Evolutionary conservation across 2,113 vertebrate species (phyloP), one percentile per base, ranked within the genome.

Genomic region (Brachirus orientalis): DNA sequence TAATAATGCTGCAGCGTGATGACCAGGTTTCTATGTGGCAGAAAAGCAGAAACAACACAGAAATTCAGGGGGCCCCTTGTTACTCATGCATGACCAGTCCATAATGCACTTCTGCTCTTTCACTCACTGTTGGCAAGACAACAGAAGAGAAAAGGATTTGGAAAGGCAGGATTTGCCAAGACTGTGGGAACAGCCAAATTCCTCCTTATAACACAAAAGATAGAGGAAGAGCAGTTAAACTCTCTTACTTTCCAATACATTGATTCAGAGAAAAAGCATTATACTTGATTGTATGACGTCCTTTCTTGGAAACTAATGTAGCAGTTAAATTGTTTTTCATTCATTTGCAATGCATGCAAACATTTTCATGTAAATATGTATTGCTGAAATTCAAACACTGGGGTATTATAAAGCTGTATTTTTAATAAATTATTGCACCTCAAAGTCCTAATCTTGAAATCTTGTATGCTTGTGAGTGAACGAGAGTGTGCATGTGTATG

Each of bases 61-160:
- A 58, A 33, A 62, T 35, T 72, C 48, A 82, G 56, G 67, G 81
- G 84, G 90, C 83, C 78, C 69, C 87, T 84, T 61, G 72, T 93
- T 92, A 92, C 84, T 90, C 86, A 90, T 90, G 91, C 92, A 91
- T 91, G 92, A 87, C 83, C 69, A 52, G 84, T 79, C 88, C 84
- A 86, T 91, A 93, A 94, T 92, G 87, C 87, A 88, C 82, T 86
- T 88, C 83, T 89, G 69, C 64, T 73, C 71, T 75, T 86, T 90
- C 85, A 84, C 86, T 86, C 85, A 79, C 87, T 52, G 92, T 94
- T 88, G 92, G 91, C 90, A 82, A 83, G 92, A 92, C 90, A 94
- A 94, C 93, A 86, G 80, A 83, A 86, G 86, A 86, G 81, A 75
- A 85, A 86, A 69, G 79, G 86, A 89, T 88, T 90, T 79, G 78